Base-by-base conservation (phyloP, 2,113 vertebrate species). In the Loxodonta africana region DNA sequence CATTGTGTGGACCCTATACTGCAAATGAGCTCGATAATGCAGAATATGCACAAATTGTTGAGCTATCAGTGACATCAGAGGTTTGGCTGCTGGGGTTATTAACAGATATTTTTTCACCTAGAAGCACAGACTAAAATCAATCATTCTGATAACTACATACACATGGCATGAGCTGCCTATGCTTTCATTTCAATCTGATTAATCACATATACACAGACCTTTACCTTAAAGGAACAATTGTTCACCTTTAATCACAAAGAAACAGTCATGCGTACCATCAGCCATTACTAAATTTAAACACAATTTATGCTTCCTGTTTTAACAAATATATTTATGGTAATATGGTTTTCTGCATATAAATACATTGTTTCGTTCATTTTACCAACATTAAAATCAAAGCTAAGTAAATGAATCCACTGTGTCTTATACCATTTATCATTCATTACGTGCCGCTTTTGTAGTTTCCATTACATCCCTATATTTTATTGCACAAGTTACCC, bases 151-250 rank as follows among this genome's bases (percentile, higher is more conserved):
- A 99, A 99, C 98, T 97, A 99, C 98, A 98, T 97, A 99, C 98
- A 98, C 98, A 99, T 98, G 98, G 98, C 98, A 97, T 95, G 98
- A 98, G 98, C 98, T 98, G 98, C 98, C 99, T 97, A 53, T 97
- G 98, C 97, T 98, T 98, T 98, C 98, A 99, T 98, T 98, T 98
- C 98, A 98, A 98, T 98, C 98, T 99, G 99, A 99, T 99, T 99
- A 99, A 99, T 99, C 98, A 98, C 98, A 97, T 92, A 94, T 97
- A 98, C 98, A 96, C 97, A 99, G 98, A 99, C 99, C 98, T 99
- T 99, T 98, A 99, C 99, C 98, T 99, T 99, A 98, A 98, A 99
- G 99, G 98, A 99, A 97, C 98, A 98, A 98, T 98, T 98, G 99
- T 98, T 99, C 99, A 98, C 98, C 98, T 99, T 99, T 99, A 98